Conservation (phyloP, 2,113 vertebrate species). For the Coptodon bakossiorum region DNA sequence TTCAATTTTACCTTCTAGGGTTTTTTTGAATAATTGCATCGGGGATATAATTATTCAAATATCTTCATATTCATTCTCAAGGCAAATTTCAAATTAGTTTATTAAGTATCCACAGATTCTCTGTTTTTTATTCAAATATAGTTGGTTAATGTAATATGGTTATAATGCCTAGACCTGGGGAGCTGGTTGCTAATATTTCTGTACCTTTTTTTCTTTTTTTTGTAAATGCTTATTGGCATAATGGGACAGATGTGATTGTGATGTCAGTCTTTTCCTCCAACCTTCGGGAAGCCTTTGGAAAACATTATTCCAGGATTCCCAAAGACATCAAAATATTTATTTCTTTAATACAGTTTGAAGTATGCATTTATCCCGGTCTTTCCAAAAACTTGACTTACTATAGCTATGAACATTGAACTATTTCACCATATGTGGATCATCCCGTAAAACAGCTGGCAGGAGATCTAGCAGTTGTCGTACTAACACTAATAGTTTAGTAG, state of each 20-base stretch:
- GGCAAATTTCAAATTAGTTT: constrained; percentile 13
- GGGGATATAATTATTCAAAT: constrained; percentile 20
- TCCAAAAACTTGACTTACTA: not conserved
- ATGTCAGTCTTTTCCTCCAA: not conserved
- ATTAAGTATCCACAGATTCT: not conserved
- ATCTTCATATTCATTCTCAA: not conserved
- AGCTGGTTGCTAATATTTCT: not conserved
- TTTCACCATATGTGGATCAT: not conserved
- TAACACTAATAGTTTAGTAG: fast-evolving
- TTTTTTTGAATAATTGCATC: constrained; percentile 13
- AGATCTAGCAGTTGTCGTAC: not conserved
- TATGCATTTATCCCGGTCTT: not conserved
- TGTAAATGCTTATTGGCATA: fast-evolving
- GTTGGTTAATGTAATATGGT: not conserved
- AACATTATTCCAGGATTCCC: not conserved
- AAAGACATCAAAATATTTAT: not conserved
- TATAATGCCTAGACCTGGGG: not conserved
- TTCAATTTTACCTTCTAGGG: constrained; percentile 12
- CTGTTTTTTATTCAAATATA: not conserved
- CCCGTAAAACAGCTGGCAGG: not conserved
- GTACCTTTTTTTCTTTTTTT: not conserved
- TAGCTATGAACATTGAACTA: not conserved
- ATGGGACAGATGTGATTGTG: not conserved
- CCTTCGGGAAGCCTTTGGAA: not conserved
- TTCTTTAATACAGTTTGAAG: not conserved